phyloP scores from a whole-genome alignment of 1,140 invertebrate species.

The Hestina assimilis region DNA sequence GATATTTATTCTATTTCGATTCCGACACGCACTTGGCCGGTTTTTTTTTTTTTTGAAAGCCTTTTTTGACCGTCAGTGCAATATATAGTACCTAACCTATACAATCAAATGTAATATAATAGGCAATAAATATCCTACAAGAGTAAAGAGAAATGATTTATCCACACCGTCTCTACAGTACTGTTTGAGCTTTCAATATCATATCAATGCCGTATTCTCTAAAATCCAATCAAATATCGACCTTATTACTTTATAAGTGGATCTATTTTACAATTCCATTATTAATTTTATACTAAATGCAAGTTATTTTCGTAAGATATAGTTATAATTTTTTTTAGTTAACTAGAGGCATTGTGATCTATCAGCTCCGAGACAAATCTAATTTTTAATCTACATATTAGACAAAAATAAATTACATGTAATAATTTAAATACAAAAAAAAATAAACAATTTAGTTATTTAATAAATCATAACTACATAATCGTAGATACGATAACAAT shows the following conservation, averaged over 20 bases:
- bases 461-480: too few species aligned
- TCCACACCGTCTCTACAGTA: conserved; percentile 24
- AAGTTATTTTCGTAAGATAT: background rate
- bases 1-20: background rate
- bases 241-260: background rate
- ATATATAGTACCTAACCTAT: conserved; percentile 22
- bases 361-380: background rate
- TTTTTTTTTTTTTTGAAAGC: background rate
- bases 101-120: conserved; percentile 34
- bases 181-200: conserved; percentile 12
- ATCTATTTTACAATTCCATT: conserved; percentile 8
- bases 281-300: conserved; percentile 8
- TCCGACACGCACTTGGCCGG: too few species aligned
- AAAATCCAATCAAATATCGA: background rate
- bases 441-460: too few species aligned
- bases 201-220: conserved; percentile 4
- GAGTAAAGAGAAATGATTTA: conserved; percentile 21
- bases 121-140: conserved; percentile 37
- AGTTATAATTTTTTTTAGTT: conserved; percentile 1
- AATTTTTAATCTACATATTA: conserved; percentile 9
- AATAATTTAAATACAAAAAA: background rate
- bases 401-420: background rate
- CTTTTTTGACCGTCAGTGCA: conserved; percentile 3
- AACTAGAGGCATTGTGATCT: conserved; percentile 13
- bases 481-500: too few species aligned